A percentile compares a stretch with the other conserved stretches of the same genome.
phyloP scores from a whole-genome alignment of 2,797 vertebrate genomes.

The Tangara arthus region DNA sequence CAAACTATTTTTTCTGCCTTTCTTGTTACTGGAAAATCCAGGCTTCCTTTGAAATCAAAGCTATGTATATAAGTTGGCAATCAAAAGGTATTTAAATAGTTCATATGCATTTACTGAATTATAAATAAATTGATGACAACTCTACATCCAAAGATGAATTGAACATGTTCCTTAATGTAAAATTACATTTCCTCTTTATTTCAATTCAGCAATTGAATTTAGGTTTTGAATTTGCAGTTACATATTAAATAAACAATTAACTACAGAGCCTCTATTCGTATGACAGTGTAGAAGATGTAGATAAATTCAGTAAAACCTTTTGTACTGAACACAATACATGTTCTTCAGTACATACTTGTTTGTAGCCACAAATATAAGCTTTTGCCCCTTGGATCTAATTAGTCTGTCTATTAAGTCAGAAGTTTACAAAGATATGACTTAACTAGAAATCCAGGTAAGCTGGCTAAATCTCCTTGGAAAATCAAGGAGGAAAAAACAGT shows the following conservation, averaged over 20 bases:
- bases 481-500: not conserved
- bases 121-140: not conserved
- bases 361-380: not conserved
- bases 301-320: not conserved
- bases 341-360: not conserved
- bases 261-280: not conserved
- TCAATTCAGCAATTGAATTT: not conserved
- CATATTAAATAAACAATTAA: not conserved
- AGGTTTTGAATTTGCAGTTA: not conserved
- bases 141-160: not conserved
- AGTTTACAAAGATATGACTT: not conserved
- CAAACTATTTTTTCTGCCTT: conserved; percentile 28
- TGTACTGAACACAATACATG: not conserved
- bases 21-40: conserved; percentile 31
- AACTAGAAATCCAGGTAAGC: not conserved
- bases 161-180: not conserved
- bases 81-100: conserved; percentile 20
- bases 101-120: not conserved
- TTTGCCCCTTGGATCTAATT: not conserved
- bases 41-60: conserved; percentile 16
- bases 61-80: not conserved
- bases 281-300: not conserved
- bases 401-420: not conserved
- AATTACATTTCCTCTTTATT: conserved; percentile 16
- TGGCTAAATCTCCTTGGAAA: not conserved